A percentile compares a stretch with the other conserved stretches of the same genome.
phyloP scores from a whole-genome alignment of 2,113 vertebrate species.

The Phalacrocorax aristotelis region DNA sequence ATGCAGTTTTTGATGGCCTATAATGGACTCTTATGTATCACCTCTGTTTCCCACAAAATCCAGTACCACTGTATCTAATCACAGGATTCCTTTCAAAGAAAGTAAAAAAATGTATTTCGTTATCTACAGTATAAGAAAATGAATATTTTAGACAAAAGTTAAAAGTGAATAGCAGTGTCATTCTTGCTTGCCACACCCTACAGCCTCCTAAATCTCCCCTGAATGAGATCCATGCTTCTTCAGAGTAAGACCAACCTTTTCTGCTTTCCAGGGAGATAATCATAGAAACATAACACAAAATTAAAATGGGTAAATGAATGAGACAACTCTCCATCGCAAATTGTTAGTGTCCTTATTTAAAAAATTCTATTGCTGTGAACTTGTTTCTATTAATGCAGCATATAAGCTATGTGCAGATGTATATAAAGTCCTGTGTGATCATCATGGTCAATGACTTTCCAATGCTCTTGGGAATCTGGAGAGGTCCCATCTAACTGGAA shows the following conservation, averaged over 20 bases:
- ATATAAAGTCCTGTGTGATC: not conserved
- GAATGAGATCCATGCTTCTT: not conserved
- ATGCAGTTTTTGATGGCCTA: not conserved
- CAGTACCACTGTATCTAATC: not conserved
- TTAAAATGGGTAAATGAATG: not conserved
- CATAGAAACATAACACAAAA: not conserved
- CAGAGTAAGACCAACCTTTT: not conserved
- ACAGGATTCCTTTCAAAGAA: not conserved
- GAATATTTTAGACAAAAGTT: no score
- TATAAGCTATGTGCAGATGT: not conserved
- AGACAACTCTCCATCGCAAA: not conserved
- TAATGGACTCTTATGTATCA: not conserved
- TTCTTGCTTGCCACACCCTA: not conserved
- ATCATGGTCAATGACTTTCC: no score
- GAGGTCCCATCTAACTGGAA: no score
- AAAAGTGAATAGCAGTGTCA: not conserved
- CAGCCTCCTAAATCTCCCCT: not conserved
- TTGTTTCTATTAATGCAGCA: not conserved
- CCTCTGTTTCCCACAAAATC: not conserved
- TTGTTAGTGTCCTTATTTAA: not conserved
- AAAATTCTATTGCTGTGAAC: not conserved
- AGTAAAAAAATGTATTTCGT: not conserved
- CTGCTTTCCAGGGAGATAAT: not conserved
- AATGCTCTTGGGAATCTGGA: no score
- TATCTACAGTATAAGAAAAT: not conserved